phyloP scores from a whole-genome alignment of 2,113 vertebrate genomes.

The Acanthochromis polyacanthus region DNA sequence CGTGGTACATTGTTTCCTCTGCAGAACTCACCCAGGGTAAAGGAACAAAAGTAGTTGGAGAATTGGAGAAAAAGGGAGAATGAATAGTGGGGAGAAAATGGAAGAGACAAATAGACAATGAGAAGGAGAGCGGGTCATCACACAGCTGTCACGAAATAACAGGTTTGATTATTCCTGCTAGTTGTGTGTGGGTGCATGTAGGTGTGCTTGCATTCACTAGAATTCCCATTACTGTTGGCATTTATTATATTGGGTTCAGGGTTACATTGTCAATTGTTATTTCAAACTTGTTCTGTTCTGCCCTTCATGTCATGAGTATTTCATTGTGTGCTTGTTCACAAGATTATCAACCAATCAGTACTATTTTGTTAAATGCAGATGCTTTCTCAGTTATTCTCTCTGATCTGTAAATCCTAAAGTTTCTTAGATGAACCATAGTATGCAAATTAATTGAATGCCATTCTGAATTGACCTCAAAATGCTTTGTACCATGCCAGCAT shows the following conservation, averaged over 20 bases:
- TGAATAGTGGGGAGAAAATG: conserved; percentile 24
- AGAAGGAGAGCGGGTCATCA: conserved; percentile 27
- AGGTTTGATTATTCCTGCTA: conserved; percentile 19
- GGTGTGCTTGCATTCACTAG: neutral
- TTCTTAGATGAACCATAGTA: too few species aligned
- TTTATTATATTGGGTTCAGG: neutral
- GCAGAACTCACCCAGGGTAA: conserved; percentile 49
- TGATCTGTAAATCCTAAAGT: neutral
- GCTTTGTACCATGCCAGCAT: too few species aligned
- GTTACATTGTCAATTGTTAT: neutral
- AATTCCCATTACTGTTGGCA: neutral
- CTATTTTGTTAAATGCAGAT: neutral
- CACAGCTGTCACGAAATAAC: conserved; percentile 1
- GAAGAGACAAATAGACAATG: conserved; percentile 25
- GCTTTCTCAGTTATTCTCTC: neutral
- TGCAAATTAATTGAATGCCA: too few species aligned
- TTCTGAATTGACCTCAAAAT: too few species aligned
- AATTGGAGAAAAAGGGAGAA: conserved; percentile 40
- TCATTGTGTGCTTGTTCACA: neutral
- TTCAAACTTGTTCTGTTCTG: neutral
- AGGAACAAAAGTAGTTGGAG: conserved; percentile 43
- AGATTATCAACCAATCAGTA: neutral
- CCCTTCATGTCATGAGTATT: neutral
- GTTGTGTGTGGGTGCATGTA: neutral
- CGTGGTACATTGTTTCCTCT: conserved; percentile 65